Conservation (phyloP, 2,888 invertebrate genomes). For the Polydrusus pterygomalis region DNA sequence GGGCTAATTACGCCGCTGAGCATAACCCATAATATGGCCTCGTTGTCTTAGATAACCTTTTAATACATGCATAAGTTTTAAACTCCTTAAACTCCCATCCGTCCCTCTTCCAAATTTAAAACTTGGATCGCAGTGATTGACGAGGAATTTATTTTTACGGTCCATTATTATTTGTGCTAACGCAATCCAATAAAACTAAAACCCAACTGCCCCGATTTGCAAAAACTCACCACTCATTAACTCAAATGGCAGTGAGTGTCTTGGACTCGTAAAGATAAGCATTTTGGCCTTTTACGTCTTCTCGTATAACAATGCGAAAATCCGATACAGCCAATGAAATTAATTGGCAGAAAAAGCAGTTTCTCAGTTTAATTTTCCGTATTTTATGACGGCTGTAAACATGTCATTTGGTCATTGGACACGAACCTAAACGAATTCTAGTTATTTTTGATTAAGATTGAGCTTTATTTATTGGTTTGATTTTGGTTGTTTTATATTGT, state of each 20-base stretch:
- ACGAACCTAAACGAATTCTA: slow-evolving; percentile 11
- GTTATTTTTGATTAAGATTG: slow-evolving; percentile 8
- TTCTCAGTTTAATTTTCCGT: slow-evolving; percentile 53
- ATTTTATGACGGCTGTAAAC: slow-evolving; percentile 51
- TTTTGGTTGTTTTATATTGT: neutral
- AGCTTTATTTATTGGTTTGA: neutral
- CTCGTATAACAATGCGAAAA: slow-evolving; percentile 54
- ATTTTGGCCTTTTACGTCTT: slow-evolving; percentile 37
- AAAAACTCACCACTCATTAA: slow-evolving; percentile 45
- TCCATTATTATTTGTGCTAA: too few species aligned
- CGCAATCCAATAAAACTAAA: too few species aligned
- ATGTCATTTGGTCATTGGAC: slow-evolving; percentile 42
- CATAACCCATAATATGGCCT: too few species aligned
- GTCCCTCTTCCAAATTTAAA: too few species aligned
- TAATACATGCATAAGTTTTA: too few species aligned
- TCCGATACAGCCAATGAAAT: slow-evolving; percentile 57
- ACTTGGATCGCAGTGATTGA: too few species aligned
- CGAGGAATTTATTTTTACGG: too few species aligned
- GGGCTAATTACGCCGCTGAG: too few species aligned
- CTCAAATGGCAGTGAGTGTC: slow-evolving; percentile 44
- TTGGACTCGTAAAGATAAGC: slow-evolving; percentile 48
- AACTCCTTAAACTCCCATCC: too few species aligned
- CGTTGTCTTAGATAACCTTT: too few species aligned
- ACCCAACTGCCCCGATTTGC: neutral
- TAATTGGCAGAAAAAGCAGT: slow-evolving; percentile 54